Conservation (phyloP, 1,140 invertebrate genomes). For the Drosophila tsacasi region DNA sequence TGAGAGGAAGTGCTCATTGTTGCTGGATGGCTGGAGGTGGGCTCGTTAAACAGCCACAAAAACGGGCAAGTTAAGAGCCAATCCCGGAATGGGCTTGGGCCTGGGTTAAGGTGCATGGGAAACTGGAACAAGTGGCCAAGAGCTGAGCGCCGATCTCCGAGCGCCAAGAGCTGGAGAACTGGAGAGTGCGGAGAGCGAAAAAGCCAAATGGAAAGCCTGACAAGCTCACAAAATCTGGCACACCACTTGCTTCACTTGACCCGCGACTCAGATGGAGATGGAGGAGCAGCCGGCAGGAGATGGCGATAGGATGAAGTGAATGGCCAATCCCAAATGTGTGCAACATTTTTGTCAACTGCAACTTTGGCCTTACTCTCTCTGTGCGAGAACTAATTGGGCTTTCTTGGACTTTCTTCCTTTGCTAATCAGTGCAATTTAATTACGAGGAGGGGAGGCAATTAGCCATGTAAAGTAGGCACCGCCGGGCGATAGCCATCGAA, state of each 20-base stretch:
- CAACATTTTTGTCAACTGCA: conserved; percentile 65
- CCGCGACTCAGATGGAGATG: conserved; percentile 19
- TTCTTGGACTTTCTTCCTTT: conserved; percentile 57
- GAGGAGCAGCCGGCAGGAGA: conserved; percentile 18
- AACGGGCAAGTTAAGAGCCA: conserved; percentile 30
- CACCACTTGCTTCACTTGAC: conserved; percentile 80
- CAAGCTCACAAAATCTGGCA: conserved; percentile 75
- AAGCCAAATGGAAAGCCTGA: conserved; percentile 73
- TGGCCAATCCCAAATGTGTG: conserved; percentile 61
- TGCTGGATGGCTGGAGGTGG: conserved; percentile 12
- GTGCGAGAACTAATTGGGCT: conserved; percentile 69
- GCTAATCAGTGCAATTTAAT: conserved; percentile 82
- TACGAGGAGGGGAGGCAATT: conserved; percentile 68
- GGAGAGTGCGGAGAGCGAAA: conserved; percentile 8
- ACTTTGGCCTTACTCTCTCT: conserved; percentile 31
- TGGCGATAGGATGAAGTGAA: conserved; percentile 59
- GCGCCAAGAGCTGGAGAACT: conserved; percentile 2
- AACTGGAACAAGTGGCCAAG: conserved; percentile 78
- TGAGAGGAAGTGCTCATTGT: conserved; percentile 40
- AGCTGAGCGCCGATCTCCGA: conserved; percentile 3
- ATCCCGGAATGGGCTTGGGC: conserved; percentile 74
- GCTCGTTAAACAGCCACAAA: conserved; percentile 47
- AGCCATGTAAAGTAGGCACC: conserved; percentile 74
- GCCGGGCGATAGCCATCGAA: conserved; percentile 61
- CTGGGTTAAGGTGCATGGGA: conserved; percentile 82